phyloP scores from a whole-genome alignment of 1,140 invertebrate species.

The Aphis craccivora region DNA sequence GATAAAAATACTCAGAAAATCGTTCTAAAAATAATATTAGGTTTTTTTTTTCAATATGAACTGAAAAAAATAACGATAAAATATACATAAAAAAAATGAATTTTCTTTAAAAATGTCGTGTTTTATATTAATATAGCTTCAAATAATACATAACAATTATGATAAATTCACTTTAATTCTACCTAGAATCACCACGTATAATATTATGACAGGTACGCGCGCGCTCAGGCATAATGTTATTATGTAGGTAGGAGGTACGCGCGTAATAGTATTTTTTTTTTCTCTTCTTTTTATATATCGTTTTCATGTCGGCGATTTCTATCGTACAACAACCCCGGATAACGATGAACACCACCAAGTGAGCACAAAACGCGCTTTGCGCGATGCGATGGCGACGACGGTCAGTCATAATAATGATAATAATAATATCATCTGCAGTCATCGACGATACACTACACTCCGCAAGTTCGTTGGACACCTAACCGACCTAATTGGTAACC shows the following conservation, averaged over 20 bases:
- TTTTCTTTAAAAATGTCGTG: too few species aligned
- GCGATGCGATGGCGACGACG: neutral
- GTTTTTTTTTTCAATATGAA: too few species aligned
- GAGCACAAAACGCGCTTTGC: neutral
- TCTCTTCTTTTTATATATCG: neutral
- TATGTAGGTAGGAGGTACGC: neutral
- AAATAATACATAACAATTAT: too few species aligned
- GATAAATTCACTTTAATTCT: neutral
- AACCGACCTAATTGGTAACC: neutral
- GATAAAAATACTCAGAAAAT: neutral
- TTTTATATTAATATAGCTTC: neutral
- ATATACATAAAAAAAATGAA: too few species aligned
- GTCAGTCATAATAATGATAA: neutral
- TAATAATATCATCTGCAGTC: neutral
- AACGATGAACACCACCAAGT: neutral
- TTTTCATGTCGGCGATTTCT: neutral
- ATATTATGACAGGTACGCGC: neutral
- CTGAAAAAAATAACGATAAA: too few species aligned
- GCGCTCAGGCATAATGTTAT: neutral
- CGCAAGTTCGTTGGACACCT: neutral
- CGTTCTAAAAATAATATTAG: too few species aligned
- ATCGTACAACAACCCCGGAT: slow-evolving; percentile 1
- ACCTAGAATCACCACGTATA: neutral
- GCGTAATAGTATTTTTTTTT: neutral
- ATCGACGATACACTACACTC: neutral